These are phyloP conservation scores for Callithrix jacchus DNA, from an alignment of 2,113 vertebrate species.

Conservation along the genomic window DNA sequence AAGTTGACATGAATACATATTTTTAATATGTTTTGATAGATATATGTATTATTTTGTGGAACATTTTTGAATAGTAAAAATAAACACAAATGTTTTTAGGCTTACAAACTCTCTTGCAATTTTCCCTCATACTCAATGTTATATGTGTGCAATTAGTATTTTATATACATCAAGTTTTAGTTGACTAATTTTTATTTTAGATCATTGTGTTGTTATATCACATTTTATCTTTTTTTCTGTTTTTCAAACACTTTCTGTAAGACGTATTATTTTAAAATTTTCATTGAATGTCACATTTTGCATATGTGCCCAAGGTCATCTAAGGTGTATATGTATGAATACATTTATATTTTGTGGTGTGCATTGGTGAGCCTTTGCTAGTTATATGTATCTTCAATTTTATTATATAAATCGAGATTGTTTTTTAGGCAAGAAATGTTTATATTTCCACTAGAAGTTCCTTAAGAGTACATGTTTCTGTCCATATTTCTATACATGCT, in stretches of 20 bases:
- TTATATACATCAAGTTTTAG: neutral
- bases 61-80: neutral
- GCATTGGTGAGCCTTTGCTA: neutral
- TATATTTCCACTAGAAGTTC: neutral
- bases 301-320: too few species aligned
- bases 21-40: neutral
- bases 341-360: too few species aligned
- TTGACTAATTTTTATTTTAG: neutral
- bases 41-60: neutral
- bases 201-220: neutral
- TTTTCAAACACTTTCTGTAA: neutral
- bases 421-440: neutral
- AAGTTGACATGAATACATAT: neutral
- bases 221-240: neutral
- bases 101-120: neutral
- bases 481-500: neutral
- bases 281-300: too few species aligned
- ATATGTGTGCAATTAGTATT: neutral
- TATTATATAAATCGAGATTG: neutral
- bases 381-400: neutral
- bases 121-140: neutral
- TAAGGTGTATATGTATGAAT: too few species aligned
- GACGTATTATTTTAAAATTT: neutral
- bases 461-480: neutral
- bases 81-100: neutral